Conservation (phyloP, 2,113 vertebrate species). For the Pardalotus punctatus region DNA sequence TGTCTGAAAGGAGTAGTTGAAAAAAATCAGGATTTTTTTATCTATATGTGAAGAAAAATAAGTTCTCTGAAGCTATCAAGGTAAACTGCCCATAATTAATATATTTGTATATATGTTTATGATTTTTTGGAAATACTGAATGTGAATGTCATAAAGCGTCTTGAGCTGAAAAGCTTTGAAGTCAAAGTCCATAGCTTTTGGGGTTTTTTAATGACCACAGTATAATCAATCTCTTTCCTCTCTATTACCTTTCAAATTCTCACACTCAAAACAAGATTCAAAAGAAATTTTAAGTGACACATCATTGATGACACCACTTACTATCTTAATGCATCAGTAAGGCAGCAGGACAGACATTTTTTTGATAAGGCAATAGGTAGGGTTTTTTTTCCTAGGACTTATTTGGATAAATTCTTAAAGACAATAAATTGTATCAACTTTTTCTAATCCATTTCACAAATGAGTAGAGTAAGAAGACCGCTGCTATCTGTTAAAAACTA, state of each 20-base stretch:
- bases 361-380: neutral
- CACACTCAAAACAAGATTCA: neutral
- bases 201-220: neutral
- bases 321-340: neutral
- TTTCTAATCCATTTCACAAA: neutral
- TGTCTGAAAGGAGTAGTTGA: neutral
- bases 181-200: neutral
- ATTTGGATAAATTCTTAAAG: neutral
- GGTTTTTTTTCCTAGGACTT: neutral
- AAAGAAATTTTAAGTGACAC: neutral
- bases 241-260: neutral
- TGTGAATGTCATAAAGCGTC: neutral
- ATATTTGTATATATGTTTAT: neutral
- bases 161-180: neutral
- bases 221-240: neutral
- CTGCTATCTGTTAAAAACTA: neutral
- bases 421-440: neutral
- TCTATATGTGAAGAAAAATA: neutral
- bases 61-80: neutral
- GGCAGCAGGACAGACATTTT: neutral
- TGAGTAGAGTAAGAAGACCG: neutral
- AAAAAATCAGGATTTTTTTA: neutral
- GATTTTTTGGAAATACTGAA: neutral
- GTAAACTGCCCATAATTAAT: neutral
- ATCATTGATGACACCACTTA: neutral